Conservation (phyloP, 1,140 invertebrate genomes). For the Telenomus remus region DNA sequence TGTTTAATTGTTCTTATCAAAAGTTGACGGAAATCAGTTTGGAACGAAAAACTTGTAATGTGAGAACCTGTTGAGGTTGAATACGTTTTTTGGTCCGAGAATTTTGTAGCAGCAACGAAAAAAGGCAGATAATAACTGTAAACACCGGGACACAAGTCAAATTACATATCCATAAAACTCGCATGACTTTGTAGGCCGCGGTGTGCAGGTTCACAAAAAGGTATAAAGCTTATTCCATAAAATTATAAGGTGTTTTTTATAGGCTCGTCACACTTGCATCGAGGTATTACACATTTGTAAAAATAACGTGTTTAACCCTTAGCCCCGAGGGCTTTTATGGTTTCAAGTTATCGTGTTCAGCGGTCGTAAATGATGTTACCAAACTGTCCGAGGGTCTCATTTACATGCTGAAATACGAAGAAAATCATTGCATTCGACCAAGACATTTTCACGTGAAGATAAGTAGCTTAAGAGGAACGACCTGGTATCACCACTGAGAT, state of each 20-base stretch:
- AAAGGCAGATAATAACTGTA: slow-evolving; percentile 34
- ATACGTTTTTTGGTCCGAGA: slow-evolving; percentile 13
- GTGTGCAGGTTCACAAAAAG: slow-evolving; percentile 28
- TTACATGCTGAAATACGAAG: slow-evolving; percentile 44
- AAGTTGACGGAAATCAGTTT: slow-evolving; percentile 48
- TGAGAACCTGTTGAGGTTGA: too few relatives aligned
- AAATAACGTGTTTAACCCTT: slow-evolving; percentile 57
- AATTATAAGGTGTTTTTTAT: slow-evolving; percentile 56
- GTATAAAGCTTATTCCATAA: slow-evolving; percentile 52
- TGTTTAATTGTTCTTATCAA: slow-evolving; percentile 62
- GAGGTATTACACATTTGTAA: slow-evolving; percentile 45
- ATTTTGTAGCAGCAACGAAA: background rate
- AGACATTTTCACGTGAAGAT: slow-evolving; percentile 40
- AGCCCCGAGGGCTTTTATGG: slow-evolving; percentile 52
- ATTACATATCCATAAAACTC: slow-evolving; percentile 31
- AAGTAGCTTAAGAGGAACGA: slow-evolving; percentile 14
- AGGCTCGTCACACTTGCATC: slow-evolving; percentile 41
- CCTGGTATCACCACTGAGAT: slow-evolving; percentile 4
- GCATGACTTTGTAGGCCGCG: slow-evolving; percentile 28
- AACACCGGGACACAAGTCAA: slow-evolving; percentile 32
- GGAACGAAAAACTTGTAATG: too few relatives aligned
- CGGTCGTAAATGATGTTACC: slow-evolving; percentile 56
- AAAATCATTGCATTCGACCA: slow-evolving; percentile 51
- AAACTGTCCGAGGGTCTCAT: slow-evolving; percentile 52
- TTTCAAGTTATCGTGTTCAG: slow-evolving; percentile 54